Evolutionary conservation across 1,140 invertebrate species (phyloP), one percentile per base, ranked within the genome.

Genomic region (Camponotus pennsylvanicus): DNA sequence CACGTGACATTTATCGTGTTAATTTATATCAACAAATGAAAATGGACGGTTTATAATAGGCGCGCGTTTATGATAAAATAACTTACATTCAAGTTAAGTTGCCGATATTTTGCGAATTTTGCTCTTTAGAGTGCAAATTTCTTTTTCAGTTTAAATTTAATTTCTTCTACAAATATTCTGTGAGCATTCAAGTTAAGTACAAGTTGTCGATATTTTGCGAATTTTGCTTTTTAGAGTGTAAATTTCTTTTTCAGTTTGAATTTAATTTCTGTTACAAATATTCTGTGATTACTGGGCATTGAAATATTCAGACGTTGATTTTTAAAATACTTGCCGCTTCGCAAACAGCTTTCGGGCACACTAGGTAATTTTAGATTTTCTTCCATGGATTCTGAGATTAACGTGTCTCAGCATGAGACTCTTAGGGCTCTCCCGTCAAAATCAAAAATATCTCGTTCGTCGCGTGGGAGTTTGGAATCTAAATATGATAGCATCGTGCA

Each of bases 1-100:
- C 49, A 55, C 67, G 55, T 67, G 40, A 77, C 69, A 85, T 67
- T 71, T 63, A 49, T 70, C 55, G 52, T 42, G 57, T 80, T 73
- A 75, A 70, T 75, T 75, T 83, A 70, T 21, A 73, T 82, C 40
- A 34, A 15, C 55, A n/a, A 37, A 45, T 73, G 52, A 40, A 82
- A 42, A 57, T 59, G 67, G 27, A 59, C n/a, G 40, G 18, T 61
- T 61, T 59, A 70, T 55, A 70, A 27, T 27, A 27, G 27, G 27
- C 27, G 27, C 32, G 40, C 13, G 55, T 69, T 11, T 32, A 42
- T 21, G 21, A 1, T 57, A 59, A 80, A 80, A 59, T 70, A 80
- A 57, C 66, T 21, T 70, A 64, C 57, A 55, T 80, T n/a, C 37
- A 21, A 27, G 27, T 27, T 27, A 32, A 21, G 15, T 32, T 70